Percentiles rank a stretch among this genome's conserved stretches.
Evolutionary conservation across 2,888 invertebrate genomes (phyloP).

Genomic region (Yponomeuta evonymella): DNA sequence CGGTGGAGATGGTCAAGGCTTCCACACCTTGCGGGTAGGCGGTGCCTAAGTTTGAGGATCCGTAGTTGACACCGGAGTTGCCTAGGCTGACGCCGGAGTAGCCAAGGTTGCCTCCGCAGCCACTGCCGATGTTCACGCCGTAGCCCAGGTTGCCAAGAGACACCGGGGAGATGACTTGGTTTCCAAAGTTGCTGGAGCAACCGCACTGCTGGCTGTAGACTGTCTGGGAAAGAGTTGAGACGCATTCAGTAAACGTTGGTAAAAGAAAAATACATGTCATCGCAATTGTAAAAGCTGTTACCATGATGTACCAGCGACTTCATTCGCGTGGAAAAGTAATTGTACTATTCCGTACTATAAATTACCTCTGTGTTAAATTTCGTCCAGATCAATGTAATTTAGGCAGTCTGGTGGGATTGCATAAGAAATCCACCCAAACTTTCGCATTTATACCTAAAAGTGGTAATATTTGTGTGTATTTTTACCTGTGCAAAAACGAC

Average conservation of each 20-base stretch:
- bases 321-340: too few species aligned
- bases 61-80: neutral
- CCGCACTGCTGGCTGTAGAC: neutral
- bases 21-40: neutral
- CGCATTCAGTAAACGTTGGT: neutral
- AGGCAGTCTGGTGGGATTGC: too few species aligned
- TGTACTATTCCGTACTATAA: too few species aligned
- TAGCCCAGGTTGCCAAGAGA: neutral
- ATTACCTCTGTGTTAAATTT: too few species aligned
- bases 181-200: neutral
- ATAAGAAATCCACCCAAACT: too few species aligned
- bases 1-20: neutral
- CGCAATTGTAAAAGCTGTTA: too few species aligned
- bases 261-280: neutral
- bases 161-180: neutral
- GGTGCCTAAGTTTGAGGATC: neutral
- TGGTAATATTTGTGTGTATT: too few species aligned
- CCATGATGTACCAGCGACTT: neutral
- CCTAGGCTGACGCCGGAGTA: neutral
- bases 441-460: too few species aligned
- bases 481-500: neutral
- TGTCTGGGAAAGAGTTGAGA: neutral
- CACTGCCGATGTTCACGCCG: neutral
- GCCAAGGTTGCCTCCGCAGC: conserved; percentile 2
- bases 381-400: too few species aligned